Percentiles rank a stretch among this genome's conserved stretches.
phyloP scores from a whole-genome alignment of 2,888 invertebrate genomes.

The Pandemis heparana region DNA sequence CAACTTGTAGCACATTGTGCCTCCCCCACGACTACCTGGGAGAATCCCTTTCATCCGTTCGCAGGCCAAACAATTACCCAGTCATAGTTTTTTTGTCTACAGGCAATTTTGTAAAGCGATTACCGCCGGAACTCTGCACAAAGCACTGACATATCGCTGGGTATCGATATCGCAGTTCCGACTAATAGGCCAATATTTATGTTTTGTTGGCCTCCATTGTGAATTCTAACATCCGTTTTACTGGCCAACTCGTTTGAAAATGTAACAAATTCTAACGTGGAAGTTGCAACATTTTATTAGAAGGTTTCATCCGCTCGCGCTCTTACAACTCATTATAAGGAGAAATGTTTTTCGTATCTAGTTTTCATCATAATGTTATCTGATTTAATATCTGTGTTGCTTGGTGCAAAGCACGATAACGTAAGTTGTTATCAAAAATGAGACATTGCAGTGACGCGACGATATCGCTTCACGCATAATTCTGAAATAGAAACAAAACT shows the following conservation, averaged over 20 bases:
- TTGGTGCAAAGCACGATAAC: neutral
- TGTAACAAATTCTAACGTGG: slow-evolving; percentile 38
- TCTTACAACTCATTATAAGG: neutral
- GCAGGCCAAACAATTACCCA: slow-evolving; percentile 65
- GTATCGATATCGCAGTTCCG: slow-evolving; percentile 82
- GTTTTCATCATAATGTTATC: slow-evolving; percentile 5
- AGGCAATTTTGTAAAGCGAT: slow-evolving; percentile 70
- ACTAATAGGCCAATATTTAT: slow-evolving; percentile 80
- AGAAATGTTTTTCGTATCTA: slow-evolving; percentile 11
- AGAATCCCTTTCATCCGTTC: slow-evolving; percentile 69
- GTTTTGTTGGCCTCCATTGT: slow-evolving; percentile 75
- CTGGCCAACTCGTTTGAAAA: slow-evolving; percentile 52
- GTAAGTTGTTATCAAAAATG: neutral
- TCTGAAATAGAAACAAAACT: neutral
- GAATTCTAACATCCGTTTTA: slow-evolving; percentile 64
- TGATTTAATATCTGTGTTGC: slow-evolving; percentile 10
- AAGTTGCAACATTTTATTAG: slow-evolving; percentile 21
- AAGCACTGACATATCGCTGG: slow-evolving; percentile 73
- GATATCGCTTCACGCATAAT: neutral
- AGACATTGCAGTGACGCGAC: neutral
- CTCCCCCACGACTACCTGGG: slow-evolving; percentile 77
- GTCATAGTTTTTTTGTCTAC: slow-evolving; percentile 66
- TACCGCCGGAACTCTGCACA: slow-evolving; percentile 80
- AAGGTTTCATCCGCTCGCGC: slow-evolving; percentile 12
- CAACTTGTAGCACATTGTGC: slow-evolving; percentile 60